These are phyloP conservation scores for Albula glossodonta DNA, from an alignment of 2,113 vertebrate genomes.

Conservation along the genomic window DNA sequence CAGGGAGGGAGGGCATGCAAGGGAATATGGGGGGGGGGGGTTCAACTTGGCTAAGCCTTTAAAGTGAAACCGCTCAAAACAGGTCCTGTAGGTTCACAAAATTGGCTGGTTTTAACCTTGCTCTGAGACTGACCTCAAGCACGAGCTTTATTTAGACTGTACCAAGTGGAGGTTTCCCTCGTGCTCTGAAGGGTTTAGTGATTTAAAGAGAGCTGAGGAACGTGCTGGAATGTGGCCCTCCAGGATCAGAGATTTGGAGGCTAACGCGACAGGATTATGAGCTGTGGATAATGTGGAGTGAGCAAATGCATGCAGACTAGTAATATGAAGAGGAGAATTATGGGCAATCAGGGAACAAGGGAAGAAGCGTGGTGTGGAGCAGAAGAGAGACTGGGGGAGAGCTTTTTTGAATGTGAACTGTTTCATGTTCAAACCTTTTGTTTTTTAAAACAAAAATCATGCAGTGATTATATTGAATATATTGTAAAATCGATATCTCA, in stretches of 20 bases:
- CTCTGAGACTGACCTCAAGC: neutral
- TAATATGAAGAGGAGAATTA: neutral
- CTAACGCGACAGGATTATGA: neutral
- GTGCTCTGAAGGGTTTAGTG: neutral
- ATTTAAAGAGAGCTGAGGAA: neutral
- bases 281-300: neutral
- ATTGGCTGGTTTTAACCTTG: neutral
- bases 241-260: neutral
- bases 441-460: too few species aligned
- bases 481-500: too few species aligned
- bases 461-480: too few species aligned
- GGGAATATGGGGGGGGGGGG: neutral
- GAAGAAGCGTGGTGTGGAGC: too few species aligned
- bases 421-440: too few species aligned
- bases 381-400: too few species aligned
- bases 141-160: neutral
- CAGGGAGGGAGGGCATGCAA: neutral
- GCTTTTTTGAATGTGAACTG: too few species aligned
- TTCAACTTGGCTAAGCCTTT: neutral
- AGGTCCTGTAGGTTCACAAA: neutral
- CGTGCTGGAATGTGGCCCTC: neutral
- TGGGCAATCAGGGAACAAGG: neutral
- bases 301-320: neutral
- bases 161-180: neutral
- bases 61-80: neutral